Conservation (phyloP, 2,888 invertebrate species). For the Perizoma flavofasciatum region DNA sequence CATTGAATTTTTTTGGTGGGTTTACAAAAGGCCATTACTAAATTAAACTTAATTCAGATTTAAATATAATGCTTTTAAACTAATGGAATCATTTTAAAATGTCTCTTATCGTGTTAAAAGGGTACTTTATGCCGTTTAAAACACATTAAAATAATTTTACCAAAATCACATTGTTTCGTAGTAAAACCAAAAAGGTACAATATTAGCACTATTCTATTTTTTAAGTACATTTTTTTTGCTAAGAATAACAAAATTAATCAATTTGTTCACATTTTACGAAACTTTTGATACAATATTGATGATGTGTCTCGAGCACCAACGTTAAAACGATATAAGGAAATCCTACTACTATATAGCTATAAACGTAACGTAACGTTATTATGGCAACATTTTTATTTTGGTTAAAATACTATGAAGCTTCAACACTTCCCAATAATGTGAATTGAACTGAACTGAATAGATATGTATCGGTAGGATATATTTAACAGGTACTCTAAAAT, state of each 20-base stretch:
- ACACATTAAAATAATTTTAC: constrained; percentile 8
- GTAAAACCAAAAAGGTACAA: constrained; percentile 9
- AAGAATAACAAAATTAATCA: constrained; percentile 63
- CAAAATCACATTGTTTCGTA: constrained; percentile 27
- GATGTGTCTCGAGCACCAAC: constrained; percentile 75
- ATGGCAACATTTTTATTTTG: constrained; percentile 76
- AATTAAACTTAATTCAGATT: constrained; percentile 14
- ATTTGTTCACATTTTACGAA: constrained; percentile 47
- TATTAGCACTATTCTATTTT: constrained; percentile 25
- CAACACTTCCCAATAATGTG: constrained; percentile 32
- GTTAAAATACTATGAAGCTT: constrained; percentile 57
- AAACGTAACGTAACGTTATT: constrained; percentile 46
- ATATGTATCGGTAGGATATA: constrained; percentile 68
- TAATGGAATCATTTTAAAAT: constrained; percentile 12
- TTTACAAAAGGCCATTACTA: constrained; percentile 19
- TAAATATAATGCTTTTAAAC: constrained; percentile 23
- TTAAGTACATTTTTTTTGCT: constrained; percentile 63
- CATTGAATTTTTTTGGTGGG: constrained; percentile 16
- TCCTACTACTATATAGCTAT: constrained; percentile 56
- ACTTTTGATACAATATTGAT: constrained; percentile 48
- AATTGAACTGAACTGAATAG: constrained; percentile 48
- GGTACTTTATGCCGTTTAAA: constrained; percentile 6
- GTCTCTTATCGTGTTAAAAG: constrained; percentile 3
- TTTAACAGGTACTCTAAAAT: constrained; percentile 66
- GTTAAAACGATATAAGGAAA: constrained; percentile 46